Conservation (phyloP, 2,113 vertebrate genomes). For the Fregetta grallaria region DNA sequence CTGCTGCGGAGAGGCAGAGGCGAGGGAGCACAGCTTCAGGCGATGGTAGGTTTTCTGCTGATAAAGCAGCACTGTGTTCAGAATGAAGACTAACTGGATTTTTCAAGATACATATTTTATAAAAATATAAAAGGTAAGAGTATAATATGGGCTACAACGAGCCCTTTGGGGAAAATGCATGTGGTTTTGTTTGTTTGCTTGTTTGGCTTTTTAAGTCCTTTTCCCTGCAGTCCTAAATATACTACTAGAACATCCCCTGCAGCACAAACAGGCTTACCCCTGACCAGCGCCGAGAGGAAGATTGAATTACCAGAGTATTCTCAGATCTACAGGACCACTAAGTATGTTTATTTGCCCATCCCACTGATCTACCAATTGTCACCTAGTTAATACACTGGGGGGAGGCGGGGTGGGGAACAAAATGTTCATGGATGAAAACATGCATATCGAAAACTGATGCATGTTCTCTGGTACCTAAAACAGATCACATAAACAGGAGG, state of each 20-base stretch:
- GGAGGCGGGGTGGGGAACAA: too few relatives aligned
- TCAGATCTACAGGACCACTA: not conserved
- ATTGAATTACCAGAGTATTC: not conserved
- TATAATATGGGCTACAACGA: not conserved
- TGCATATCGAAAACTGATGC: not conserved
- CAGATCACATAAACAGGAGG: not conserved
- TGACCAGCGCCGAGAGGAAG: not conserved
- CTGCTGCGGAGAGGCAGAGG: not conserved
- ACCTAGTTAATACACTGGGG: not conserved
- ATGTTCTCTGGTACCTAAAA: not conserved
- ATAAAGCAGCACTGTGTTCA: accelerated
- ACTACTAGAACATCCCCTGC: not conserved
- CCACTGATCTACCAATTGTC: not conserved
- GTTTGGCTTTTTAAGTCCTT: not conserved
- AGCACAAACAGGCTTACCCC: not conserved
- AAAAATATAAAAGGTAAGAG: not conserved
- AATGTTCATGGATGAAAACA: not conserved
- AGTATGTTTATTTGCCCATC: not conserved
- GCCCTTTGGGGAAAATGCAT: too few relatives aligned
- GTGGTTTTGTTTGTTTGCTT: not conserved
- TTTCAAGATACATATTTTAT: not conserved
- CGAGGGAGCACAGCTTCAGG: not conserved
- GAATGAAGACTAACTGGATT: not conserved
- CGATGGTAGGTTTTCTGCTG: accelerated
- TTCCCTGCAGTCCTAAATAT: not conserved